Base-by-base conservation (phyloP, 2,797 vertebrate genomes). In the Semotilus atromaculatus region DNA sequence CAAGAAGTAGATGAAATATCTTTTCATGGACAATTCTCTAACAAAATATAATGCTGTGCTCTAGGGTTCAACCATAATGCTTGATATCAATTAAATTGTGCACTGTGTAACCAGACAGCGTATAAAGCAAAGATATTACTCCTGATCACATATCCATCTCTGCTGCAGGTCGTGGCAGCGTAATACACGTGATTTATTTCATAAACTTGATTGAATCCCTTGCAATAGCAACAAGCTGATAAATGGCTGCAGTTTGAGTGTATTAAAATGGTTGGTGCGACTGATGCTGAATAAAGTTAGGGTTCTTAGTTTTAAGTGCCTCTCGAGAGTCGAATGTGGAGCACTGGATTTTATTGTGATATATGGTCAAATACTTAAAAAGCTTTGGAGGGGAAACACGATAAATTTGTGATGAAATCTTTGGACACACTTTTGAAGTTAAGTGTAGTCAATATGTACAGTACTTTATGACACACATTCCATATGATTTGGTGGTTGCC, bases 231-330 rank as follows among this genome's bases (percentile, higher is more conserved):
- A 77, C 53, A 48, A 1, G 29, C 48, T 66, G 60, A 80, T 66
- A 51, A 48, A 68, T 55, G 62, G 62, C 62, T 48, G 48, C 62
- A 81, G 53, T 60, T 10, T 21, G 77, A 66, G 62, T n/a, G 29
- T 80, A 51, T 80, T 80, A 67, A 80, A 64, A 66, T 21, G 18
- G 18, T 11, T 45, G 76, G 16, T 40, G 55, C 23, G 36, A 78
- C 74, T 31, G 18, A 66, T 14, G 76, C 26, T 48, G 38, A 66
- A 80, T 66, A 80, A 66, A 80, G 18, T 80, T n/a, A 66, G 40
- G 40, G 45, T 80, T 79, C 19, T 21, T 79, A 34, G 26, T 66
- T 79, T 77, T 79, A 48, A 66, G 58, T 48, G 77, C 60, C 29
- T 80, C 60, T 66, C 60, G 21, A 18, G 60, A 66, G 77, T 64